phyloP scores from a whole-genome alignment of 2,888 invertebrate species.

The Drosophila koepferae region DNA sequence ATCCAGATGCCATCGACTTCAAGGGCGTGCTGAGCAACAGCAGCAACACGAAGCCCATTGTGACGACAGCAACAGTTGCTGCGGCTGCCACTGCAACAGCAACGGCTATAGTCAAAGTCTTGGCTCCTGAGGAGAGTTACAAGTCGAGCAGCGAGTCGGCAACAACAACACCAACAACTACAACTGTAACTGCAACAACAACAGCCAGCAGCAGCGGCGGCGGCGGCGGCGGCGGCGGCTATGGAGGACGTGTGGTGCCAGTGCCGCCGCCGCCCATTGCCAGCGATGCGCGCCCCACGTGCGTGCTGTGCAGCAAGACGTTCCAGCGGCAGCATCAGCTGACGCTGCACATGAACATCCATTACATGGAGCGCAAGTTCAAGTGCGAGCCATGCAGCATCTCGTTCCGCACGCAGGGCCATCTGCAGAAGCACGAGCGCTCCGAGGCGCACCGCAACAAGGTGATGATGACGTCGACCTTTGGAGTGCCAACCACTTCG shows the following conservation, averaged over 20 bases:
- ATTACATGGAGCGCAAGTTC: slow-evolving; percentile 96
- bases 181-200: background rate
- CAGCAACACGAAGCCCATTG: background rate
- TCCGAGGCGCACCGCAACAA: slow-evolving; percentile 97
- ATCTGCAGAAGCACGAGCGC: slow-evolving; percentile 96
- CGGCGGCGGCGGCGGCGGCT: background rate
- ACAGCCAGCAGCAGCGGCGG: background rate
- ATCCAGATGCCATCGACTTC: slow-evolving; percentile 82
- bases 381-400: slow-evolving; percentile 96
- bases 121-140: background rate
- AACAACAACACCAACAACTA: background rate
- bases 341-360: slow-evolving; percentile 96
- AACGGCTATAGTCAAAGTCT: background rate
- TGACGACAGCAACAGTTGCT: slow-evolving; percentile 2
- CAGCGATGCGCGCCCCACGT: slow-evolving; percentile 90
- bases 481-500: slow-evolving; percentile 92
- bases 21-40: slow-evolving; percentile 80
- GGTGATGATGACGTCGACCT: slow-evolving; percentile 94
- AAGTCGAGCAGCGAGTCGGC: background rate
- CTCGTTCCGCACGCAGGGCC: slow-evolving; percentile 95
- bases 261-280: slow-evolving; percentile 81
- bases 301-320: slow-evolving; percentile 95
- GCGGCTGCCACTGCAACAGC: slow-evolving; percentile 1
- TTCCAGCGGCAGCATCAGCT: slow-evolving; percentile 96
- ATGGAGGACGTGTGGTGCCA: slow-evolving; percentile 61